Conservation (phyloP, 2,113 vertebrate genomes). For the Callaeas wilsoni region DNA sequence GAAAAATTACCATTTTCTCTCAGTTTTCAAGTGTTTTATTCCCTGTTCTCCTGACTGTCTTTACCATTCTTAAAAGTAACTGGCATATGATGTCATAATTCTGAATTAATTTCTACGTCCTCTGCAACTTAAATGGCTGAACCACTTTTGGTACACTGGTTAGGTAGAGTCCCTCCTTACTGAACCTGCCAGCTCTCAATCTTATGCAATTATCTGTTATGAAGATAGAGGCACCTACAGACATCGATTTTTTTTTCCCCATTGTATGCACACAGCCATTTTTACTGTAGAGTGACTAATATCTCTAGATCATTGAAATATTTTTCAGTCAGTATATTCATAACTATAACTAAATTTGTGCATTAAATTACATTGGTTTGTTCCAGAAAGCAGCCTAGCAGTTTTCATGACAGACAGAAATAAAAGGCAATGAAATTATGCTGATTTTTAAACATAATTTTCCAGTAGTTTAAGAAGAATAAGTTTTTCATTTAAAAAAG, state of each 20-base stretch:
- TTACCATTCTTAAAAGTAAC: background rate
- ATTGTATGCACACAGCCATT: constrained; percentile 17
- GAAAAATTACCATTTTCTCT: background rate
- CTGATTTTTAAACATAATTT: constrained; percentile 83
- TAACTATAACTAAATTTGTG: constrained; percentile 48
- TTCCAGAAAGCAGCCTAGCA: constrained; percentile 50
- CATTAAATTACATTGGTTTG: constrained; percentile 35
- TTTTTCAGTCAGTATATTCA: constrained; percentile 68
- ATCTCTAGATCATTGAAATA: constrained; percentile 64
- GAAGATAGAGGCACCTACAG: constrained; percentile 4
- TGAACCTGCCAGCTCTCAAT: background rate
- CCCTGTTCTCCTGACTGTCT: background rate
- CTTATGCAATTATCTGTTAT: background rate
- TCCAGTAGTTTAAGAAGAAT: constrained; percentile 80
- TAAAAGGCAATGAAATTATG: constrained; percentile 75
- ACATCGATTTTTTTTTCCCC: background rate
- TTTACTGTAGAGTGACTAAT: constrained; percentile 55
- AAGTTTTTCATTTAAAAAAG: constrained; percentile 81
- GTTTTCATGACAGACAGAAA: constrained; percentile 71
- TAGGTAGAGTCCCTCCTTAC: background rate
- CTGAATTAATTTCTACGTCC: background rate
- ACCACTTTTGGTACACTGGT: background rate
- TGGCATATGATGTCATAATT: background rate
- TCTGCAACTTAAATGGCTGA: background rate
- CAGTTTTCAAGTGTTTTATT: background rate